Conservation (phyloP, 2,888 invertebrate genomes). For the Eutolmus rufibarbis region DNA sequence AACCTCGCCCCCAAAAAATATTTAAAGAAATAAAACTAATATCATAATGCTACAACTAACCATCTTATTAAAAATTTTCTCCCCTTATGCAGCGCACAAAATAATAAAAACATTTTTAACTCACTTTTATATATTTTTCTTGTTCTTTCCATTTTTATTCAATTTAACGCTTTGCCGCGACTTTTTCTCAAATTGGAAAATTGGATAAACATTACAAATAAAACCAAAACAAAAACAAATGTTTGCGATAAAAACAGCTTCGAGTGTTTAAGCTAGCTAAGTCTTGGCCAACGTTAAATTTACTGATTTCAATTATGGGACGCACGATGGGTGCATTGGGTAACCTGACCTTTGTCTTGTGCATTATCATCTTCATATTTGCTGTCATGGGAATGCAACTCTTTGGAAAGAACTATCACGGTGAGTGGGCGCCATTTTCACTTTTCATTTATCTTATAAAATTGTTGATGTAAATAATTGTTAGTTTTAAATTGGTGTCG, state of each 20-base stretch:
- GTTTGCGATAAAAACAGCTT: constrained; percentile 68
- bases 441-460: not conserved
- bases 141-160: constrained; percentile 9
- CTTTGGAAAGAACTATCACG: constrained; percentile 93
- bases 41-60: not conserved
- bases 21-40: constrained; percentile 43
- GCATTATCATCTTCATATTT: constrained; percentile 99
- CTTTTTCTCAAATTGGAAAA: not conserved
- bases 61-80: not conserved
- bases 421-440: constrained; percentile 60
- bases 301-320: constrained; percentile 98
- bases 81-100: not conserved
- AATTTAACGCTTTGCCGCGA: constrained; percentile 29
- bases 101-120: not conserved
- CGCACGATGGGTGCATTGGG: constrained; percentile 97
- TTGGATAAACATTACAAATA: not conserved
- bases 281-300: constrained; percentile 98
- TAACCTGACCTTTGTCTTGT: constrained; percentile 96
- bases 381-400: constrained; percentile 99
- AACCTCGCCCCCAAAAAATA: not conserved
- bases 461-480: constrained; percentile 13
- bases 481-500: not conserved
- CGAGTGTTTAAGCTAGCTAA: constrained; percentile 99
- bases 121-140: constrained; percentile 5
- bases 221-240: not conserved